These are phyloP conservation scores for Varanus salvator DNA, from an alignment of 2,113 vertebrate species.

Conservation along the genomic window DNA sequence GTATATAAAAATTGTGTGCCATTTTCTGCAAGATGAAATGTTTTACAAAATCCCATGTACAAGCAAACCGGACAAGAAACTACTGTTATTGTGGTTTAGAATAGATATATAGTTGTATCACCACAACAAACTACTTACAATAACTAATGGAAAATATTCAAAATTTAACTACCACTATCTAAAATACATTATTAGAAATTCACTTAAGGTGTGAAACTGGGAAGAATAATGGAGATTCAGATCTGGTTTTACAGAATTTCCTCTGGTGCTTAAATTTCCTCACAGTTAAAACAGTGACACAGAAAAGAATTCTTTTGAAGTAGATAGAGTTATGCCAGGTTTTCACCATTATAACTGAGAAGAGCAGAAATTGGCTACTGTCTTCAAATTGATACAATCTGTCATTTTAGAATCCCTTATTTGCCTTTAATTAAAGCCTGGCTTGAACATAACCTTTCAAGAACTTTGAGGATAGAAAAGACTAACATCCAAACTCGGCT, in stretches of 20 bases:
- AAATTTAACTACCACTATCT: constrained; percentile 37
- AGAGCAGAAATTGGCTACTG: constrained; percentile 35
- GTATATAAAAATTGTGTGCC: constrained; percentile 58
- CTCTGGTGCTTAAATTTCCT: constrained; percentile 33
- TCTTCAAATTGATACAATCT: constrained; percentile 41
- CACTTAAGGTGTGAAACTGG: constrained; percentile 6
- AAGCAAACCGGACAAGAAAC: constrained; percentile 38
- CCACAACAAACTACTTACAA: background rate
- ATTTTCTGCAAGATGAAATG: constrained; percentile 63
- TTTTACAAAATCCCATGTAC: constrained; percentile 47
- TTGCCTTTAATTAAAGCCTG: constrained; percentile 33
- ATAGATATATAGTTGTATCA: constrained; percentile 28
- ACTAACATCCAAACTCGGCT: constrained; percentile 33
- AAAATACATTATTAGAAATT: constrained; percentile 25
- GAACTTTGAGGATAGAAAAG: constrained; percentile 40
- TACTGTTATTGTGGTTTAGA: constrained; percentile 30
- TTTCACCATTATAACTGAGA: constrained; percentile 29
- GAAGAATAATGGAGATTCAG: constrained; percentile 4
- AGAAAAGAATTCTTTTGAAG: constrained; percentile 39
- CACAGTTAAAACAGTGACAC: constrained; percentile 28
- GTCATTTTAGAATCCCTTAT: constrained; percentile 47
- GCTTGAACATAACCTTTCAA: constrained; percentile 41
- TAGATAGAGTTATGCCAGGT: constrained; percentile 41
- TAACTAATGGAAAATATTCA: constrained; percentile 61
- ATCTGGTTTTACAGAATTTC: constrained; percentile 24